Evolutionary conservation across 2,113 vertebrate species (phyloP), one percentile per base, ranked within the genome.

Genomic region (Mesembrinibis cayennensis): DNA sequence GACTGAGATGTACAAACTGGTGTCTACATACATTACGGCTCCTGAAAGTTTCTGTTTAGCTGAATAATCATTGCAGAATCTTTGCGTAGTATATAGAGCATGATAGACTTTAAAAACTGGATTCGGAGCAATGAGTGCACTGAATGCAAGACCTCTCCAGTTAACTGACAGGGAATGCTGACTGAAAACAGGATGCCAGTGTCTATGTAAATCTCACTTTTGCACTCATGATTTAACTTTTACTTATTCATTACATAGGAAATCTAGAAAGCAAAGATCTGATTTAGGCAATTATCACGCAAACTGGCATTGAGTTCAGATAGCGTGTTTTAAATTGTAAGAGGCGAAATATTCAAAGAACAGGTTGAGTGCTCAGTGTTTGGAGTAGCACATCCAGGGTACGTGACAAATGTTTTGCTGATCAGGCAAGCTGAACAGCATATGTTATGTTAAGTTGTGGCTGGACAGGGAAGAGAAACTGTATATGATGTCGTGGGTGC

Each of bases 31-130:
- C 3, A 3, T 6, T 27, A 7, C 22, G 55, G 66, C 14, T 66
- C 36, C 76, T 67, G 27, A 14, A 27, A 22, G 12, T 10, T 22
- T 65, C 10, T 89, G 29, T 58, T 58, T 14, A 56, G 23, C 13
- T 63, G 23, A 63, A 34, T 53, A 50, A 38, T 49, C 10, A 3
- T 13, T 66, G 36, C 21, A 69, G 32, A 42, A 23, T 42, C 30
- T 61, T 83, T 52, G 34, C 0, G 0, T 27, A 21, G 21, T 13
- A 10, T 32, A 5, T 23, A 59, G n/a, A 72, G 7, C 10, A 16
- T n/a, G 18, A 29, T 9, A 61, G 44, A n/a, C 1, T 0, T 34
- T 72, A 49, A 65, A 81, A 80, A 27, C 9, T 36, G n/a, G 20
- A 11, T 79, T 91, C 2, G 13, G 67, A 53, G 45, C 18, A 82